Base-by-base conservation (phyloP, 2,888 invertebrate species). In the Pollenia labialis region DNA sequence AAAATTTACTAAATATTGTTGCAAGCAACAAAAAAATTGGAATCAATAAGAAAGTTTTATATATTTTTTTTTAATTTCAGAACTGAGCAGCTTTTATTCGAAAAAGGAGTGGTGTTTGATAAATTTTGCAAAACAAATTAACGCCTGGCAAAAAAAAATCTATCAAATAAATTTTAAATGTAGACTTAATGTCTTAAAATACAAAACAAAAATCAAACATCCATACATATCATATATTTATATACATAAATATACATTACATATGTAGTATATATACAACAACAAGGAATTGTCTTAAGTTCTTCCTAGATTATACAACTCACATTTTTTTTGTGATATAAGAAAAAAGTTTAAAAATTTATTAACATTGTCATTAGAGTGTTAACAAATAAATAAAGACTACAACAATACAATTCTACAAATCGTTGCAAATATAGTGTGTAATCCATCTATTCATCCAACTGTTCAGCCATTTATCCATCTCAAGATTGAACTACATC, bases 21-120 rank as follows among this genome's bases (percentile, higher is more conserved):
- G 40, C 16, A 40, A 18, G 11, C 4, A 46, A 40, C 9, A 12
- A 32, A 11, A 16, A 42, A 18, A 23, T 2, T 18, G 3, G 12
- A 11, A 44, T 18, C 40, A 54, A 44, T 32, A 42, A 56, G 14
- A 9, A 44, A 69, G 1, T 12, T 32, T 32, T 6, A 32, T 12
- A 50, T 18, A n/a, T 18, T 62, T 46, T n/a, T 14, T 40, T 11
- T 23, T 12, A 42, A 46, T 7, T n/a, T 12, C 7, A 52, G 14
- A 62, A 42, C n/a, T 4, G 16, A 54, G 10, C 50, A 0, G 42
- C 14, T 50, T 62, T 72, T 14, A 46, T 32, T n/a, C 8, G 16
- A 64, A 72, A 12, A 82, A 82, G 75, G 82, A 82, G 82, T 76
- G 82, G 82, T 75, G 68, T 56, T 44, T 44, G 16, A 54, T 44